phyloP scores from a whole-genome alignment of 1,140 invertebrate genomes.

The Apis mellifera region Amel_HAv3.1 CM009940.2:6554001-6554500 shows the following conservation, averaged over 20 bases:
- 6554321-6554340: neutral
- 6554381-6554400: neutral
- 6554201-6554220: constrained; percentile 61
- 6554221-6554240: constrained; percentile 25
- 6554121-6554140: constrained; percentile 43
- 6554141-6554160: constrained; percentile 11
- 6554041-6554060: constrained; percentile 64
- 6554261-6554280: constrained; percentile 26
- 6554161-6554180: constrained; percentile 73
- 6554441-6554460: neutral
- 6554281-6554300: constrained; percentile 28
- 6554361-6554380: too few relatives aligned
- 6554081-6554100: constrained; percentile 72
- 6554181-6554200: constrained; percentile 71
- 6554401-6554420: too few relatives aligned
- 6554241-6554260: neutral
- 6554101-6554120: constrained; percentile 69
- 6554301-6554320: neutral
- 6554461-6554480: neutral
- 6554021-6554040: constrained; percentile 50
- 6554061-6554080: constrained; percentile 68
- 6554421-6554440: neutral
- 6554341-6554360: neutral
- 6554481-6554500: too few relatives aligned
- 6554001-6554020: constrained; percentile 28